Percentiles rank a stretch among this genome's conserved stretches.
phyloP scores from a whole-genome alignment of 2,113 vertebrate species.

The Glaucomys volans region DNA sequence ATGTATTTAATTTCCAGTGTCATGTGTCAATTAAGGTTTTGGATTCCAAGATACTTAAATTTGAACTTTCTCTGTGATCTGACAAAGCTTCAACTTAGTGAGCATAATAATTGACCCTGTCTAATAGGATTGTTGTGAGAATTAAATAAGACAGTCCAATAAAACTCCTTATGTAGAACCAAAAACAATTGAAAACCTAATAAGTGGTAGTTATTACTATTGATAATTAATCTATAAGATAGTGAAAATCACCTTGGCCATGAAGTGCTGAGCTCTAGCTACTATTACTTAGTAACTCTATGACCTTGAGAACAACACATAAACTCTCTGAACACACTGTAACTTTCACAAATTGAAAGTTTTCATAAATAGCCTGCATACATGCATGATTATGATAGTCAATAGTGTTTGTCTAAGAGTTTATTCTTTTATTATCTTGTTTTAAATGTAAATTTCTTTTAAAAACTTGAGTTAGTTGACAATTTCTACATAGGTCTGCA shows the following conservation, averaged over 20 bases:
- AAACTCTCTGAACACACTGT: slow-evolving; percentile 5
- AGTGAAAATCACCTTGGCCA: not conserved
- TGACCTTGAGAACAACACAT: not conserved
- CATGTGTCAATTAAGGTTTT: not conserved
- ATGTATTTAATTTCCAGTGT: not conserved
- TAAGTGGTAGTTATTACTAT: not conserved
- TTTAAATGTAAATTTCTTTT: not conserved
- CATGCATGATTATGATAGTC: not conserved
- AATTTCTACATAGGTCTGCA: not conserved
- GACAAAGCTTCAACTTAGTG: not conserved
- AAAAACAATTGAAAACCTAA: not conserved
- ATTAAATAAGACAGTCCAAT: slow-evolving; percentile 25
- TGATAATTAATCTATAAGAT: not conserved
- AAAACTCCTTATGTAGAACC: not conserved
- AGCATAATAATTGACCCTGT: not conserved
- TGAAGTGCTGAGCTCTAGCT: not conserved
- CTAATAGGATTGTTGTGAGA: not conserved
- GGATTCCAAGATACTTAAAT: not conserved
- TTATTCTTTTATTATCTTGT: not conserved
- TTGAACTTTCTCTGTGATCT: not conserved
- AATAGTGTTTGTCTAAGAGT: slow-evolving; percentile 24
- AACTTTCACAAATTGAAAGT: not conserved
- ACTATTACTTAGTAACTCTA: not conserved
- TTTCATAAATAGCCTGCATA: not conserved
- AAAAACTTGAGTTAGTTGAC: not conserved